Evolutionary conservation across 2,888 invertebrate species (phyloP), one percentile per base, ranked within the genome.

Genomic region (Xanthia togata): DNA sequence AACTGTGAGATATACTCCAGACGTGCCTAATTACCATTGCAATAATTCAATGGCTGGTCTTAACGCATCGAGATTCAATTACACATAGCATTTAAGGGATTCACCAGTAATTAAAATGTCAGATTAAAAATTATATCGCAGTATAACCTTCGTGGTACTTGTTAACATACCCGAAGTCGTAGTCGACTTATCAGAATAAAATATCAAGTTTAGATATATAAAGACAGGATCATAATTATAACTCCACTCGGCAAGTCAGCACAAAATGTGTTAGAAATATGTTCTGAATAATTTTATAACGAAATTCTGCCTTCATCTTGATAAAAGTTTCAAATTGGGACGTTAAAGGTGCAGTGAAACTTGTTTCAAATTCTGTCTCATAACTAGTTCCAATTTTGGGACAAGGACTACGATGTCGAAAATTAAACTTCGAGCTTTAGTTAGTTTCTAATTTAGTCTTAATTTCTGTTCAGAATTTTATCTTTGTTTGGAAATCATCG

Each of bases 21-120:
- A 81, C 85, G 71, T 87, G 82, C 84, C 87, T 85, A 90, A 88
- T 90, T 86, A 86, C 81, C 81, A 81, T 74, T 72, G 81, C 83
- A 83, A 88, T 90, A 87, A 82, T 83, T 87, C 84, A 87, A 73
- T 78, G 72, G 79, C 73, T 85, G 73, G 81, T 84, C 78, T 82
- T 78, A 85, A 88, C 89, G 88, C 87, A 89, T 90, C 83, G 88
- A 87, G 77, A 89, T 91, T 91, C 89, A 91, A 91, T 90, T 90
- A 90, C 83, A 79, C 78, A 80, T 70, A 79, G 79, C 89, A 81
- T 89, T 81, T 87, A 84, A 89, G 85, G 82, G 86, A 79, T 85
- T 82, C 81, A 73, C 76, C 73, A 75, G 80, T 88, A 83, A 91
- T 90, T 91, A 86, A 90, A 89, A 87, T 86, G 89, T 88, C 89